Percentiles rank a stretch among this genome's conserved stretches.
Conservation (phyloP, 2,113 vertebrate genomes). For the Oenanthe oenanthe region DNA sequence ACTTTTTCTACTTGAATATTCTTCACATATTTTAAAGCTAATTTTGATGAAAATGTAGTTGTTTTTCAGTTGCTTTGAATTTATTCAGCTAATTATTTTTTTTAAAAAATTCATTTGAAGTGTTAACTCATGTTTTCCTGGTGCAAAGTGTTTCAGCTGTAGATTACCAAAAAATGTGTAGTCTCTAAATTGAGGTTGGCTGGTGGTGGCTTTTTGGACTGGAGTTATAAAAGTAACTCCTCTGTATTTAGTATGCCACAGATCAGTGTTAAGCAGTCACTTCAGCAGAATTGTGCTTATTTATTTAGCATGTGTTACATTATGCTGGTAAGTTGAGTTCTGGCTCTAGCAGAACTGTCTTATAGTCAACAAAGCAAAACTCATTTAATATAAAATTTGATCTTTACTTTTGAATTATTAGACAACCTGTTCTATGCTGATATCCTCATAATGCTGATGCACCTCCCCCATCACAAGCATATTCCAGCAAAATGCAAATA, state of each 20-base stretch:
- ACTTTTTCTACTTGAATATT: neutral
- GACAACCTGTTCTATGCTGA: neutral
- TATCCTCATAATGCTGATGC: rapidly evolving
- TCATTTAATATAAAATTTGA: neutral
- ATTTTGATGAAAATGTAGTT: neutral
- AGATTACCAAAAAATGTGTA: neutral
- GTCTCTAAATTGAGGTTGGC: neutral
- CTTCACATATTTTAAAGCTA: neutral
- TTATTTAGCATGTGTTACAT: neutral
- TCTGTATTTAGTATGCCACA: neutral
- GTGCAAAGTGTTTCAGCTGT: neutral
- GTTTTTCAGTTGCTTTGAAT: neutral
- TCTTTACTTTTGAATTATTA: neutral
- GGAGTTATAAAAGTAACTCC: neutral
- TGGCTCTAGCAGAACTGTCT: neutral
- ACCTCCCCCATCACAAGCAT: neutral
- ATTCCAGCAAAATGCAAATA: neutral
- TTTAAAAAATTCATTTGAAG: neutral
- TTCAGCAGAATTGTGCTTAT: neutral
- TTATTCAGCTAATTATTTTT: neutral
- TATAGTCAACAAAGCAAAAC: neutral
- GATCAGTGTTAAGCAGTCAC: neutral
- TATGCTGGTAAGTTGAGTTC: neutral
- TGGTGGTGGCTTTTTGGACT: neutral
- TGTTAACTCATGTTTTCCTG: neutral